These are phyloP conservation scores for Nansenia antarctica DNA, from an alignment of 2,113 vertebrate species.

Conservation along the genomic window DNA sequence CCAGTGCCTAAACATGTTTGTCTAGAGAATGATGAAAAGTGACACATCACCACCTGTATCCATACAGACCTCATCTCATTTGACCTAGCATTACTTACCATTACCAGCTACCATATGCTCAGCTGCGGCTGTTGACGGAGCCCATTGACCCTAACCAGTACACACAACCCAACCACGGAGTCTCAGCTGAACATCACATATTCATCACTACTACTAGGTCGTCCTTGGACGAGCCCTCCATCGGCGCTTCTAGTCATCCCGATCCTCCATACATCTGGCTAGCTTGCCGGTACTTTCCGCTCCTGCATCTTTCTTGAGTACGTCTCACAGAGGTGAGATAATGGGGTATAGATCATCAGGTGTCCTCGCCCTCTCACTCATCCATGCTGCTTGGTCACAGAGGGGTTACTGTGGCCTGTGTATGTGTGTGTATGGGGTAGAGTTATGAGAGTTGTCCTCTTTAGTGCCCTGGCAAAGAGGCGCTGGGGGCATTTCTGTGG, in stretches of 20 bases:
- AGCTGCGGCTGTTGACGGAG: not conserved
- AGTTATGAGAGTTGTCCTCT: constrained; percentile 23
- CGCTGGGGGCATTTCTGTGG: constrained; percentile 48
- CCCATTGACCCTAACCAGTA: not conserved
- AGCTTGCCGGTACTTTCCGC: too few species aligned
- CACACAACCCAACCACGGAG: not conserved
- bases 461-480: constrained; percentile 16
- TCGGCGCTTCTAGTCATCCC: too few species aligned
- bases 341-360: constrained; percentile 1
- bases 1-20: not conserved
- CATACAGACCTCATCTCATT: not conserved
- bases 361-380: too few species aligned
- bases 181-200: not conserved
- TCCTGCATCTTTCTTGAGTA: too few species aligned
- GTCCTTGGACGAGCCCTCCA: too few species aligned
- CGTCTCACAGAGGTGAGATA: not conserved
- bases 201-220: constrained; percentile 7
- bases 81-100: not conserved
- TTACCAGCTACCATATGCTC: not conserved
- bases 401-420: not conserved
- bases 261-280: too few species aligned
- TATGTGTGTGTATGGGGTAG: not conserved
- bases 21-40: not conserved
- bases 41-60: not conserved
- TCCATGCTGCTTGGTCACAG: not conserved